These are phyloP conservation scores for Pagetopsis macropterus DNA, from an alignment of 2,797 vertebrate genomes.

Conservation along the genomic window DNA sequence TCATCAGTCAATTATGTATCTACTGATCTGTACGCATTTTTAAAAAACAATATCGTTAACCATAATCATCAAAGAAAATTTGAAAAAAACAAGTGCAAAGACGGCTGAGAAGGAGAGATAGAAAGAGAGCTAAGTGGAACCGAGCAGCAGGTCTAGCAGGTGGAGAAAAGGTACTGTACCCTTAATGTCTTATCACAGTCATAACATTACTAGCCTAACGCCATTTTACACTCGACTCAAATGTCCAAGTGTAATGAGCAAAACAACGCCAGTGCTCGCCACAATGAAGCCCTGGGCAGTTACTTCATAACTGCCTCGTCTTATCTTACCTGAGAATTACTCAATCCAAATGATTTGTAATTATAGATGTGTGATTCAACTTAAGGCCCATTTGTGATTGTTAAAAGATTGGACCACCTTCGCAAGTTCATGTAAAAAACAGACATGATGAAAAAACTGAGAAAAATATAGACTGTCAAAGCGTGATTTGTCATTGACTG, in stretches of 20 bases:
- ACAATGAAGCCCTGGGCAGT: background rate
- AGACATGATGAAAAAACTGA: too few species aligned
- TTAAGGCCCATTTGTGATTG: too few species aligned
- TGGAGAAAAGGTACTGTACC: background rate
- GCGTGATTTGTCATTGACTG: too few species aligned
- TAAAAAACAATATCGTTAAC: background rate
- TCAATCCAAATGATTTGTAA: background rate
- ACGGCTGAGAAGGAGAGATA: background rate
- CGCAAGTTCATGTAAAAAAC: too few species aligned
- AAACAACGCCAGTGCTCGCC: background rate
- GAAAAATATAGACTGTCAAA: too few species aligned
- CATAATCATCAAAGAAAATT: constrained; percentile 1
- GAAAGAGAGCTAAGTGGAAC: background rate
- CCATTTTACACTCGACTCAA: background rate
- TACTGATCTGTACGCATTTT: background rate
- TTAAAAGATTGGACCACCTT: too few species aligned
- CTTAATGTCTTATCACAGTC: constrained; percentile 7
- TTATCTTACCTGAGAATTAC: background rate
- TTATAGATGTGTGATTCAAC: background rate
- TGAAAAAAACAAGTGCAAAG: constrained; percentile 1
- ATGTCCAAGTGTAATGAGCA: background rate
- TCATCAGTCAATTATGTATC: background rate
- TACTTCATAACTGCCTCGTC: background rate
- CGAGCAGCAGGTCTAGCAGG: background rate
- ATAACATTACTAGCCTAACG: background rate